Percentiles rank a stretch among this genome's conserved stretches.
Evolutionary conservation across 2,113 vertebrate genomes (phyloP).

Genomic region (Poecile atricapillus): DNA sequence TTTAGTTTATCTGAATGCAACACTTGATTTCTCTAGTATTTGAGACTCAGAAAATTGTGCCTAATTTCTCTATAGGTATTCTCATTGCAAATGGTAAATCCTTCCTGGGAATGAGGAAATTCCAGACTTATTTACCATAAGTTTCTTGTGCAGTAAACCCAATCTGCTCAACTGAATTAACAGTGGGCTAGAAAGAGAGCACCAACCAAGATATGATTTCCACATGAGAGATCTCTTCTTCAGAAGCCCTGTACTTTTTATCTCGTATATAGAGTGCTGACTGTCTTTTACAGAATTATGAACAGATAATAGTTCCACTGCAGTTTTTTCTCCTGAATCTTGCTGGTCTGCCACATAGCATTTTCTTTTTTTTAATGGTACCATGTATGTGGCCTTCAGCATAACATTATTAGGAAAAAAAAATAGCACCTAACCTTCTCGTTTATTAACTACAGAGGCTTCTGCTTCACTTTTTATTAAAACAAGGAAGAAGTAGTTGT

Average conservation of each 20-base stretch:
- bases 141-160: not conserved
- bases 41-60: not conserved
- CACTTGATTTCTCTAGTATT: not conserved
- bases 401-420: not conserved
- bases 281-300: not conserved
- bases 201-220: accelerated
- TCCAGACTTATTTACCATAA: not conserved
- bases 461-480: not conserved
- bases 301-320: not conserved
- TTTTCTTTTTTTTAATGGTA: not conserved
- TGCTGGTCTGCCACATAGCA: not conserved
- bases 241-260: not conserved
- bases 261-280: not conserved
- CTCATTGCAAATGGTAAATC: not conserved
- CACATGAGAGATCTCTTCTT: not conserved
- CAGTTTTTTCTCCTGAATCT: not conserved
- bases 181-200: not conserved
- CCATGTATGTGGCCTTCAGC: not conserved
- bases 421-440: not conserved
- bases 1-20: not conserved
- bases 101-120: not conserved
- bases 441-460: not conserved
- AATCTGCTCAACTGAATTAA: not conserved
- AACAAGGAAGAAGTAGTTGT: not conserved
- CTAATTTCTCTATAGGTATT: not conserved